Conservation (phyloP, 2,113 vertebrate genomes). For the Psittacara wagleri region DNA sequence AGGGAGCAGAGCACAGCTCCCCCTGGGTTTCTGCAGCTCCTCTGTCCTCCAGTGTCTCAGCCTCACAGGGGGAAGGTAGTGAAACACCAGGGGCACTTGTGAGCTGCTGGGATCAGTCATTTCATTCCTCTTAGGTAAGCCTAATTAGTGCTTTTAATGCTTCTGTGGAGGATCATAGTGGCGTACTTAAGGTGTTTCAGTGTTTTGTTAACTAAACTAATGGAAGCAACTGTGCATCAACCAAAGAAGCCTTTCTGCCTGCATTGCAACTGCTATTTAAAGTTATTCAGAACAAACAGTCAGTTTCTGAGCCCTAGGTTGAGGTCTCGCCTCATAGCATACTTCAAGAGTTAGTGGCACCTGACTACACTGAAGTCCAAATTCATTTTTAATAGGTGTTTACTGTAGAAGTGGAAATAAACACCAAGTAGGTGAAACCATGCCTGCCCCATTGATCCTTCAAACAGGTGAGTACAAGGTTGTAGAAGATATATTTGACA, state of each 20-base stretch:
- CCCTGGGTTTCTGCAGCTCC: neutral
- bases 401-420: neutral
- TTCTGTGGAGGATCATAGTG: conserved; percentile 12
- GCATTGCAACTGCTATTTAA: neutral
- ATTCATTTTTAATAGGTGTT: neutral
- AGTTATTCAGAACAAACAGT: neutral
- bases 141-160: neutral
- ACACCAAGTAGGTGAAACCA: neutral
- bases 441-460: neutral
- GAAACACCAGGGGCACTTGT: neutral
- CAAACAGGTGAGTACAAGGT: too few species aligned
- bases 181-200: neutral
- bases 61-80: neutral
- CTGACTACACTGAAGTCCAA: neutral
- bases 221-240: conserved; percentile 23
- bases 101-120: neutral
- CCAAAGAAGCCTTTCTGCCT: conserved; percentile 69
- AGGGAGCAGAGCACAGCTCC: neutral
- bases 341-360: neutral
- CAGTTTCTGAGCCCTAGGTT: neutral
- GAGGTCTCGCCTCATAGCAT: neutral
- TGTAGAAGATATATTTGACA: neutral
- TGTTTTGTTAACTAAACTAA: neutral
- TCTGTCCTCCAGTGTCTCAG: conserved; percentile 1
- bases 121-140: neutral